These are phyloP conservation scores for Drosophila subsilvestris DNA, from an alignment of 2,888 invertebrate species.

Conservation along the genomic window DNA sequence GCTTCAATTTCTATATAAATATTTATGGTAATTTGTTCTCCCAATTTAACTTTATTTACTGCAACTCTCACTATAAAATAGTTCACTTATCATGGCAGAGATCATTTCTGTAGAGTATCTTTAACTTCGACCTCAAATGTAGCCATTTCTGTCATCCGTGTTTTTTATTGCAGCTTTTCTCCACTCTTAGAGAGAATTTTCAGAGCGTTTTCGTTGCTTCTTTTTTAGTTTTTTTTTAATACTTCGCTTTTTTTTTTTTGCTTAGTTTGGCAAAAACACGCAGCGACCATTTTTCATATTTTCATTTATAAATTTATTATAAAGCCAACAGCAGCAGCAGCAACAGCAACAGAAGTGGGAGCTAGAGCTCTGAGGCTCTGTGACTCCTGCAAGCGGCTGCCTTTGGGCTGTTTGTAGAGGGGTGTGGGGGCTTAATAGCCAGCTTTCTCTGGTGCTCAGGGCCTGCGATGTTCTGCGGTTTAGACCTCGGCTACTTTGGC, in stretches of 20 bases:
- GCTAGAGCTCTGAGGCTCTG: slow-evolving; percentile 9
- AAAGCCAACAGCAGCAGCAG: slow-evolving; percentile 59
- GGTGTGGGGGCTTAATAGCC: slow-evolving; percentile 67
- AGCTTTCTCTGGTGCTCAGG: slow-evolving; percentile 39
- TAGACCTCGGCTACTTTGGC: slow-evolving; percentile 75
- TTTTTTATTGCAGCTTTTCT: slow-evolving; percentile 12
- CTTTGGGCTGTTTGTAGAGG: background rate
- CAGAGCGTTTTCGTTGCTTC: slow-evolving; percentile 7
- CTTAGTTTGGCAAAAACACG: slow-evolving; percentile 78
- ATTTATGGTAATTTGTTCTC: too few relatives aligned
- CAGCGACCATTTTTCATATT: slow-evolving; percentile 79
- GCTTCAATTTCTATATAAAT: too few relatives aligned
- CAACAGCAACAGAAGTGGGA: slow-evolving; percentile 30
- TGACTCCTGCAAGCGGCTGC: background rate
- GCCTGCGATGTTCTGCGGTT: slow-evolving; percentile 64
- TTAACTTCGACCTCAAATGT: background rate
- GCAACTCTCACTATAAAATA: too few relatives aligned
- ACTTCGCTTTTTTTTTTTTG: slow-evolving; percentile 48
- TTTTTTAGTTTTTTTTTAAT: background rate
- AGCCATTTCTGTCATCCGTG: background rate
- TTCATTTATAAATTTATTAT: slow-evolving; percentile 81
- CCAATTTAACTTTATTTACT: too few relatives aligned
- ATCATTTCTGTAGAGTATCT: background rate
- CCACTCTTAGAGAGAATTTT: slow-evolving; percentile 30
- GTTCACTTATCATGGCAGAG: too few relatives aligned